Conservation (phyloP, 2,113 vertebrate genomes). For the Nerophis ophidion region DNA sequence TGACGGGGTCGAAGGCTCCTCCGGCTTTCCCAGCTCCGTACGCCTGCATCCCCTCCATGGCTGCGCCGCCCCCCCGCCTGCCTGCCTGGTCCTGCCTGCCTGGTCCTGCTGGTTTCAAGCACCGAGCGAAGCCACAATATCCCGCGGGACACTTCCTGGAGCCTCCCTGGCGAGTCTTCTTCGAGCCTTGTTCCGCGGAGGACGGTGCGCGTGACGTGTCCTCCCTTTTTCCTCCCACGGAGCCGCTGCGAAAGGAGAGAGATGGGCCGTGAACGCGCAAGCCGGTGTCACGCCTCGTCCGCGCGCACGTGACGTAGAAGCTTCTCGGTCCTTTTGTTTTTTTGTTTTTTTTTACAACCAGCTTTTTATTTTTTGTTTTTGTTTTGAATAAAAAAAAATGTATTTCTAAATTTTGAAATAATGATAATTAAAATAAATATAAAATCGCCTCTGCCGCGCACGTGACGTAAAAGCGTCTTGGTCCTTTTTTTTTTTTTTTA, state of each 20-base stretch:
- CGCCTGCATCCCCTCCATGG: slow-evolving; percentile 86
- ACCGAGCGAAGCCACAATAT: slow-evolving; percentile 9
- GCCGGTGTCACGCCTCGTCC: slow-evolving; percentile 42
- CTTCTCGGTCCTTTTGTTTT: too few relatives aligned
- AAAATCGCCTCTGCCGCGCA: too few relatives aligned
- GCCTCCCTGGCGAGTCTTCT: slow-evolving; percentile 5
- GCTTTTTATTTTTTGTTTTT: too few relatives aligned
- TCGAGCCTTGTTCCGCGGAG: not conserved
- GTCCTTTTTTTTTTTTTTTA: too few relatives aligned
- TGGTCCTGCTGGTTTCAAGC: slow-evolving; percentile 31
- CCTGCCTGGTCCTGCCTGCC: slow-evolving; percentile 23
- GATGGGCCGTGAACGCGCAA: slow-evolving; percentile 41
- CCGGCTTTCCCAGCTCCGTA: slow-evolving; percentile 92
- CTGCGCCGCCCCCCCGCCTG: slow-evolving; percentile 44
- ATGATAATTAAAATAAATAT: too few relatives aligned
- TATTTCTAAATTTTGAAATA: too few relatives aligned
- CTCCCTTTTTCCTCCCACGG: not conserved
- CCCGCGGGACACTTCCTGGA: too few relatives aligned
- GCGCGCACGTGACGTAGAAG: not conserved
- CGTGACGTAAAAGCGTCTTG: too few relatives aligned
- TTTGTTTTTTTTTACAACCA: too few relatives aligned
- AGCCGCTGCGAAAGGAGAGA: slow-evolving; percentile 26
- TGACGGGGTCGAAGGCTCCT: slow-evolving; percentile 88
- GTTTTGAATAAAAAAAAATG: too few relatives aligned
- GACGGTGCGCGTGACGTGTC: slow-evolving; percentile 10